Percentiles rank a stretch among this genome's conserved stretches.
Conservation (phyloP, 2,797 vertebrate genomes). For the Poeciliopsis presidionis region DNA sequence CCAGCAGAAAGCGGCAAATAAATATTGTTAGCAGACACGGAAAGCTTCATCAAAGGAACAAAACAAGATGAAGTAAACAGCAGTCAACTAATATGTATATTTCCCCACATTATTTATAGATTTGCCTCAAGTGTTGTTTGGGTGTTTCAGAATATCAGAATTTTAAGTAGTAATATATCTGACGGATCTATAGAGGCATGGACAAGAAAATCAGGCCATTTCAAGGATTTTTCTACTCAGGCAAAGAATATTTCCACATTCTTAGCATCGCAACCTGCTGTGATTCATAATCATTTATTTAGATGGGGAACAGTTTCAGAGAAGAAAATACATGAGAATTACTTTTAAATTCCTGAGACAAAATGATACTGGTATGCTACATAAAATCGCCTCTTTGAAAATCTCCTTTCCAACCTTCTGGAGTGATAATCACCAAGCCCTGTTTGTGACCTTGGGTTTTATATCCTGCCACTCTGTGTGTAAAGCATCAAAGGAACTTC, state of each 20-base stretch:
- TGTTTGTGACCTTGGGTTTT: constrained; percentile 53
- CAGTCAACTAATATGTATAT: constrained; percentile 33
- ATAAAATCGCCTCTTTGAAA: constrained; percentile 10
- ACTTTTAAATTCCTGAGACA: background rate
- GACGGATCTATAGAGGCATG: constrained; percentile 28
- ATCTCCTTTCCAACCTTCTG: constrained; percentile 12
- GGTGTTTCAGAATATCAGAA: constrained; percentile 33
- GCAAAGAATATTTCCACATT: background rate
- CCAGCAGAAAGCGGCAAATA: constrained; percentile 45
- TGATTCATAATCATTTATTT: constrained; percentile 6
- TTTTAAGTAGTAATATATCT: constrained; percentile 26
- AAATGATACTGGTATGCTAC: constrained; percentile 6
- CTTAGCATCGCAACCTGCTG: background rate
- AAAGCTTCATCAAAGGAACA: constrained; percentile 57
- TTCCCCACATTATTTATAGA: constrained; percentile 59
- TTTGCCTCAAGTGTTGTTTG: constrained; percentile 29
- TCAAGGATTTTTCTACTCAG: constrained; percentile 2
- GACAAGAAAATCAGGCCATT: constrained; percentile 9
- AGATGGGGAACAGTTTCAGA: background rate
- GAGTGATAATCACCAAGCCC: constrained; percentile 50
- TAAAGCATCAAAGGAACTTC: constrained; percentile 58
- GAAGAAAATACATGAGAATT: constrained; percentile 7
- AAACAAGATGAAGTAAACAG: constrained; percentile 42
- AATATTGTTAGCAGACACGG: constrained; percentile 37
- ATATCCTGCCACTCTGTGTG: constrained; percentile 32